Conservation (phyloP, 2,888 invertebrate genomes). For the Rhogogaster chlorosoma region DNA sequence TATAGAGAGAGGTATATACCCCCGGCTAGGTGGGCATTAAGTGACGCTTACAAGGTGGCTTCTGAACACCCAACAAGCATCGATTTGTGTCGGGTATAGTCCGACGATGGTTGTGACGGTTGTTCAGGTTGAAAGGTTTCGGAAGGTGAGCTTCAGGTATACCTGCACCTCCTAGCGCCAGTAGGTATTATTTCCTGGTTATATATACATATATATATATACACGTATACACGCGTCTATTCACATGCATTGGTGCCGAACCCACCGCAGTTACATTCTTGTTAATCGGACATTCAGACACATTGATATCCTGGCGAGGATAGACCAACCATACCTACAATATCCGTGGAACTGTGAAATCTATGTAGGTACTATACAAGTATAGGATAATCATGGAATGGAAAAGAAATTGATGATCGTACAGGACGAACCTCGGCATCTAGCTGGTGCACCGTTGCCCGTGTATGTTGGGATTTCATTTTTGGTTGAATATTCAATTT, state of each 20-base stretch:
- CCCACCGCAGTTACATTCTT: conserved; percentile 19
- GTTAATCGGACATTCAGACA: neutral
- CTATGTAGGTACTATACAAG: neutral
- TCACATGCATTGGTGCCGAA: neutral
- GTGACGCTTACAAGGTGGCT: conserved; percentile 49
- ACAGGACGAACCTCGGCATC: neutral
- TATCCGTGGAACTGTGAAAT: neutral
- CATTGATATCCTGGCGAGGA: neutral
- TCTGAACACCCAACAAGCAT: conserved; percentile 49
- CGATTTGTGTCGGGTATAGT: conserved; percentile 49
- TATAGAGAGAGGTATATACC: neutral
- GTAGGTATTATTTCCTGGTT: conserved; percentile 10
- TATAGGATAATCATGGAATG: neutral
- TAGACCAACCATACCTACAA: neutral
- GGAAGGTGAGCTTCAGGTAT: conserved; percentile 45
- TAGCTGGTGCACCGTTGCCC: neutral
- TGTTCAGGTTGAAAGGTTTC: conserved; percentile 47
- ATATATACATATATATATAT: neutral
- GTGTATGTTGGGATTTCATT: conserved; percentile 41
- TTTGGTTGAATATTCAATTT: conserved; percentile 70
- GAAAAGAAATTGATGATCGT: neutral
- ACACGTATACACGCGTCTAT: too few relatives aligned
- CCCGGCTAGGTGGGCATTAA: conserved; percentile 41
- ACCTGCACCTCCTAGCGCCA: conserved; percentile 8
- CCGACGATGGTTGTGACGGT: conserved; percentile 32